Percentiles rank a stretch among this genome's conserved stretches.
These are phyloP conservation scores for Tolypeutes matacus DNA, from an alignment of 2,797 vertebrate species.

Conservation along the genomic window DNA sequence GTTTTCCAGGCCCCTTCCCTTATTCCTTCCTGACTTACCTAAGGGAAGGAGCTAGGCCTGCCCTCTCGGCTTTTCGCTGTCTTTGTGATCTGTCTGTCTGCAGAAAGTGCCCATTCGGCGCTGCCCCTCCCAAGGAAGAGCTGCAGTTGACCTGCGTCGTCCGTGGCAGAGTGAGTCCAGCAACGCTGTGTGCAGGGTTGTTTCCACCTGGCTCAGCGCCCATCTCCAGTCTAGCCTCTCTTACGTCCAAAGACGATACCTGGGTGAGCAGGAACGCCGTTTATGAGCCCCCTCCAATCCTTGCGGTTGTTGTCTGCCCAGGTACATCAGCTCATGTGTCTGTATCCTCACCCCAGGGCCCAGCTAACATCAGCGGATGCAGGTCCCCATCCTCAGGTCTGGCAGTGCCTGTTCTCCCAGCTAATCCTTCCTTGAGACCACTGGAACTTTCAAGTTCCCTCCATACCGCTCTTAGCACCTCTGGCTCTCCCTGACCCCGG, in stretches of 20 bases:
- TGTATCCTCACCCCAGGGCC: background rate
- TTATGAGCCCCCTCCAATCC: background rate
- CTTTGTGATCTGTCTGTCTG: background rate
- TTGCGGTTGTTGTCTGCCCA: background rate
- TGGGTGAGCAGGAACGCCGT: background rate
- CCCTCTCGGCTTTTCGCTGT: background rate
- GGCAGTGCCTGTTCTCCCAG: background rate
- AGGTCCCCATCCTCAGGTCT: background rate
- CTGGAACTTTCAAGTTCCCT: background rate
- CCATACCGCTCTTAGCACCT: background rate
- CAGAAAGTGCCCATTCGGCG: background rate
- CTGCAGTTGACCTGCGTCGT: background rate
- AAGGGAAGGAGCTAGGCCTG: background rate
- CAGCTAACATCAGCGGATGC: background rate
- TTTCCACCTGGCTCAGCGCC: background rate
- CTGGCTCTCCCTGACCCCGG: background rate
- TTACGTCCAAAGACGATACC: background rate
- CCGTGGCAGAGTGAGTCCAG: background rate
- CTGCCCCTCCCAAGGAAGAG: background rate
- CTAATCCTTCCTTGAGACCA: background rate
- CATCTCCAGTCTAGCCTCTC: background rate
- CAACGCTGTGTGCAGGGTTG: rapidly evolving
- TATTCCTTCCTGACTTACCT: background rate
- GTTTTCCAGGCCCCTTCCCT: background rate
- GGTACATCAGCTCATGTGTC: background rate